Base-by-base conservation (phyloP, 2,888 invertebrate genomes). In the Torymus auratus region DNA sequence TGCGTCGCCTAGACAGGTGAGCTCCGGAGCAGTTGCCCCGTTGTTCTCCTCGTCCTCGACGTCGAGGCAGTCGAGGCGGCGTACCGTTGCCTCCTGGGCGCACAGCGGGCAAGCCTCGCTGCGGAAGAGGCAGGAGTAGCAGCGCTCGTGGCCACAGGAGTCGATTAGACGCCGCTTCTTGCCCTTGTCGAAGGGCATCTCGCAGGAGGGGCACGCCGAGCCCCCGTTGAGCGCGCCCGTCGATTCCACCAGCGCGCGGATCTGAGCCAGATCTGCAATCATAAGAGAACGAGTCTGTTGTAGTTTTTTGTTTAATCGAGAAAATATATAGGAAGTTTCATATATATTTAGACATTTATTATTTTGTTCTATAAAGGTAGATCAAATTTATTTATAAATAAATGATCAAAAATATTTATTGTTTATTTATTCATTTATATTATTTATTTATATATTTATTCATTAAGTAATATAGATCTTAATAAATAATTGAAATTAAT, bases 181-280 rank as follows among this genome's bases (percentile, higher is more conserved):
- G 91, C 98, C 98, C 92, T 97, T 97, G 92, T 98, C 98, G 92
- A 97, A 98, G 86, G 97, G 97, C 95, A 97, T 96, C 91, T 95
- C 95, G 93, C 96, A 96, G 91, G 96, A 96, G 84, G 96, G 96
- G 91, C 96, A 96, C 0, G 65, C 72, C 64, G 78, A 78, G 23
- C 93, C 93, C 2, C 77, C 88, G 78, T 94, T 94, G 79, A 94
- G 93, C 78, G 91, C 91, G 80, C 91, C 91, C 91, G 96, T 96
- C 87, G 94, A 94, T 89, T 96, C 96, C 88, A 96, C 93, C 84
- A 96, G 93, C 86, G 96, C 95, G 85, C 96, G 93, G 88, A 96
- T 95, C 85, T 96, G 96, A 86, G 96, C 96, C 90, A 96, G 92
- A 92, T 96, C 96, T 96, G 93, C 13, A 94, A 94, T 41, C 41